Conservation (phyloP, 2,113 vertebrate genomes). For the Thryonomys swinderianus region DNA sequence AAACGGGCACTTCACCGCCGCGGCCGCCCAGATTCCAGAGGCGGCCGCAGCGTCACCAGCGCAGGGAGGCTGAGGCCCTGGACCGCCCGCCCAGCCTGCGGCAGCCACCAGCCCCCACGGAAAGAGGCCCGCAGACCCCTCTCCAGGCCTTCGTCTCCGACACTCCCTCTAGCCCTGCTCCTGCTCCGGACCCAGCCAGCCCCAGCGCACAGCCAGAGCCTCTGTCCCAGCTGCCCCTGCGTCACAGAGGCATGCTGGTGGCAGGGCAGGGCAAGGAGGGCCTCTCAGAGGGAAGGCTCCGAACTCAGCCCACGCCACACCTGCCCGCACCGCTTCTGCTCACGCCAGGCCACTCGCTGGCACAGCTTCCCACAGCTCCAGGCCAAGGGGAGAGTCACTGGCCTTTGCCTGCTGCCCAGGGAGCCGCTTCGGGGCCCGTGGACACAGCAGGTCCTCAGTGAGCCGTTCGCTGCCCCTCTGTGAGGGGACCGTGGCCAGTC, state of each 20-base stretch:
- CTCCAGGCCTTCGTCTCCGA: background rate
- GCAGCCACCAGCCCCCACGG: background rate
- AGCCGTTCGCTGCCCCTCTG: background rate
- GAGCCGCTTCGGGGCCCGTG: background rate
- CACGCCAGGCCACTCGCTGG: too few relatives aligned
- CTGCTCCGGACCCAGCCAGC: background rate
- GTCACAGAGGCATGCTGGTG: background rate
- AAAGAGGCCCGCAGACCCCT: background rate
- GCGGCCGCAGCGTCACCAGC: slow-evolving; percentile 10
- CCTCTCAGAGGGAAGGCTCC: background rate
- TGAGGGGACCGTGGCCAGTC: background rate
- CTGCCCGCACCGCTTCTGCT: background rate
- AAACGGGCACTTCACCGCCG: slow-evolving; percentile 66
- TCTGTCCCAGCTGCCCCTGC: background rate
- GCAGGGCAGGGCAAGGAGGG: background rate
- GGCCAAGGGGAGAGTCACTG: background rate
- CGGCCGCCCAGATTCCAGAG: slow-evolving; percentile 20
- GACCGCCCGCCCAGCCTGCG: background rate
- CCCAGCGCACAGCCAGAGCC: background rate
- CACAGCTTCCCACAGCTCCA: background rate
- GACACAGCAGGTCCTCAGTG: background rate
- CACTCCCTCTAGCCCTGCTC: background rate
- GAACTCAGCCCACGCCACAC: background rate
- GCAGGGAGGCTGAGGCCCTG: background rate
- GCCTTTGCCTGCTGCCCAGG: background rate